Evolutionary conservation across 1,140 invertebrate species (phyloP).

Genomic region (Zaprionus kolodkinae): DNA sequence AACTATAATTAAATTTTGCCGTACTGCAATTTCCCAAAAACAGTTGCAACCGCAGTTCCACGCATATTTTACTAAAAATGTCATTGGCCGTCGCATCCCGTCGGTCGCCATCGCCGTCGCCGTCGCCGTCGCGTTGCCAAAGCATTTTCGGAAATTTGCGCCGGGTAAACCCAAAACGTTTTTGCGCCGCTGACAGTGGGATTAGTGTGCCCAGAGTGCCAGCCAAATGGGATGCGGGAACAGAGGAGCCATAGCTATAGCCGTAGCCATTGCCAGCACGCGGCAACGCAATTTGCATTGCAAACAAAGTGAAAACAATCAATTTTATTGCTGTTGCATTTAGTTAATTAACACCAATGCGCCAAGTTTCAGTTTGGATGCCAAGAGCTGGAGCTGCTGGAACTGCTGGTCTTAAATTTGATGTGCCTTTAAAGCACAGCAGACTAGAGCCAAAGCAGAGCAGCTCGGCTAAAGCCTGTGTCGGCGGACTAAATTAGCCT

Average conservation of each 20-base stretch:
- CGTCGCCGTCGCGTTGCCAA: conserved; percentile 40
- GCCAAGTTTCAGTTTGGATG: conserved; percentile 33
- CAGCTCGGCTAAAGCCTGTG: not conserved
- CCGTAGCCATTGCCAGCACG: conserved; percentile 19
- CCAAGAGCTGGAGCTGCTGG: conserved; percentile 1
- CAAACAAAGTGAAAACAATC: conserved; percentile 83
- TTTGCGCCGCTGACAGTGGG: conserved; percentile 48
- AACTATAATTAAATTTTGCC: conserved; percentile 79
- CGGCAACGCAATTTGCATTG: conserved; percentile 75
- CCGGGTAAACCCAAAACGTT: conserved; percentile 64
- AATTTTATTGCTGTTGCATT: conserved; percentile 83
- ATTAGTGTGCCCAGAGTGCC: conserved; percentile 41
- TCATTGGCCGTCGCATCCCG: conserved; percentile 52
- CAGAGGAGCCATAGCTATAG: not conserved
- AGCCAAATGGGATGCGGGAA: not conserved
- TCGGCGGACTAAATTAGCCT: conserved; percentile 62
- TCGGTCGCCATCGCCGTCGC: not conserved
- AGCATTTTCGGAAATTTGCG: conserved; percentile 74
- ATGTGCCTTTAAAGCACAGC: conserved; percentile 31
- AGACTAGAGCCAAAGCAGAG: not conserved
- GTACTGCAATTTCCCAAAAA: conserved; percentile 63
- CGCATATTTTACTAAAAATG: conserved; percentile 79
- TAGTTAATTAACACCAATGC: conserved; percentile 82
- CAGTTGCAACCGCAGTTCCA: conserved; percentile 58
- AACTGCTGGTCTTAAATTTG: conserved; percentile 43